Percentiles rank a stretch among this genome's conserved stretches.
phyloP scores from a whole-genome alignment of 2,113 vertebrate species.

The Otis tarda region DNA sequence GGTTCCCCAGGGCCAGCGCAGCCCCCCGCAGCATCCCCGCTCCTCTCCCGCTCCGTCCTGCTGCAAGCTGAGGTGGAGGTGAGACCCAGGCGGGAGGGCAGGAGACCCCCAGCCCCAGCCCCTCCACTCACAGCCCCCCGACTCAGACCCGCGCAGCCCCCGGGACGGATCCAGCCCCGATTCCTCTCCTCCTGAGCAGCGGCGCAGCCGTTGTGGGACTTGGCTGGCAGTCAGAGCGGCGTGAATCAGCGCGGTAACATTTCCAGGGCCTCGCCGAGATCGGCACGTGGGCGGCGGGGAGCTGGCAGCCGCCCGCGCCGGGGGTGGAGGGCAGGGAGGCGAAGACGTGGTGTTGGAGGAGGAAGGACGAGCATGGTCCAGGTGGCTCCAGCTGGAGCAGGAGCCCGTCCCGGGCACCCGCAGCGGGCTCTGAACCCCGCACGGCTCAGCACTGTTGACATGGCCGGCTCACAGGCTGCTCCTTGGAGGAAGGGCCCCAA shows the following conservation, averaged over 20 bases:
- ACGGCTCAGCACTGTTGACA: accelerated
- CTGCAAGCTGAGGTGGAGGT: accelerated
- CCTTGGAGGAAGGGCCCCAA: too few species aligned
- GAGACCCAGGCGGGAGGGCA: background rate
- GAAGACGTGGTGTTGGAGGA: background rate
- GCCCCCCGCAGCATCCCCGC: background rate
- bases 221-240: background rate
- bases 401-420: background rate
- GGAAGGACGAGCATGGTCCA: background rate
- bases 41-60: background rate
- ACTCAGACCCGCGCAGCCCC: background rate
- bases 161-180: background rate
- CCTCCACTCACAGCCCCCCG: accelerated
- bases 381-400: background rate
- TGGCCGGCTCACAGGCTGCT: background rate
- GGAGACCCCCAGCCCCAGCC: accelerated
- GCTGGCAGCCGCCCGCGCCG: background rate
- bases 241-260: background rate
- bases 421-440: background rate
- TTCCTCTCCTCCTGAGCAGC: background rate
- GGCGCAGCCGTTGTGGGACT: background rate
- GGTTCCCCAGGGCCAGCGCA: background rate
- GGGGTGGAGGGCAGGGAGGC: background rate
- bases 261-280: background rate
- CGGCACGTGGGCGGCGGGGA: background rate